Evolutionary conservation across 1,140 invertebrate genomes (phyloP).

Genomic region (Chlorops oryzae): DNA sequence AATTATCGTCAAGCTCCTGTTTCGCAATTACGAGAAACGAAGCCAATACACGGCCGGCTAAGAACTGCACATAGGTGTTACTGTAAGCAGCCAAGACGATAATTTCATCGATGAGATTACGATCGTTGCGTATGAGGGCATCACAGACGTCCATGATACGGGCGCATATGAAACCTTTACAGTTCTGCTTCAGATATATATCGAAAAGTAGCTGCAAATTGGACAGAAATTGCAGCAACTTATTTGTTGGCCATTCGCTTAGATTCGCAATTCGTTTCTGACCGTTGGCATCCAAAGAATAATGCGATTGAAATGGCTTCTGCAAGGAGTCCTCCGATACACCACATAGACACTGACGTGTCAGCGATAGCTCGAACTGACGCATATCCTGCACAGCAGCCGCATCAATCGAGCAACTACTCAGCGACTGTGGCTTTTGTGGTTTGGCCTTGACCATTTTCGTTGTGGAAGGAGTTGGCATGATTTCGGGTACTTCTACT

Average conservation of each 20-base stretch:
- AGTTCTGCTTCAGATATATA: slow-evolving; percentile 76
- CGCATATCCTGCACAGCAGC: slow-evolving; percentile 36
- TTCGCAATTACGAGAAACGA: slow-evolving; percentile 78
- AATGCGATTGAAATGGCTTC: slow-evolving; percentile 62
- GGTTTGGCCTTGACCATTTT: slow-evolving; percentile 24
- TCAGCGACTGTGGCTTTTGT: slow-evolving; percentile 1
- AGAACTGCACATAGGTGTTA: slow-evolving; percentile 74
- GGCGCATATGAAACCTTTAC: slow-evolving; percentile 70
- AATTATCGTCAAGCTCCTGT: slow-evolving; percentile 68
- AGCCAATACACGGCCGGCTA: slow-evolving; percentile 70
- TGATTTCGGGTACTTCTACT: neutral
- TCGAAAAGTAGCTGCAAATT: slow-evolving; percentile 77
- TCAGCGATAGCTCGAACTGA: slow-evolving; percentile 57
- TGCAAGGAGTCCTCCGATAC: slow-evolving; percentile 62
- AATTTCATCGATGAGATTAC: slow-evolving; percentile 75
- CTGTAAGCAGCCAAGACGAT: slow-evolving; percentile 69
- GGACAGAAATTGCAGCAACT: slow-evolving; percentile 69
- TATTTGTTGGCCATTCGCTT: slow-evolving; percentile 64
- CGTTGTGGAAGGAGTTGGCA: no score
- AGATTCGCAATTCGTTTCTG: slow-evolving; percentile 53
- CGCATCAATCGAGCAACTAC: no score
- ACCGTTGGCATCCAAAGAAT: slow-evolving; percentile 51
- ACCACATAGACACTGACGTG: slow-evolving; percentile 71
- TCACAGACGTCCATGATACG: slow-evolving; percentile 72
- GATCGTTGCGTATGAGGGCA: slow-evolving; percentile 70